Evolutionary conservation across 2,797 vertebrate species (phyloP).

Genomic region (Eulemur rubriventer): DNA sequence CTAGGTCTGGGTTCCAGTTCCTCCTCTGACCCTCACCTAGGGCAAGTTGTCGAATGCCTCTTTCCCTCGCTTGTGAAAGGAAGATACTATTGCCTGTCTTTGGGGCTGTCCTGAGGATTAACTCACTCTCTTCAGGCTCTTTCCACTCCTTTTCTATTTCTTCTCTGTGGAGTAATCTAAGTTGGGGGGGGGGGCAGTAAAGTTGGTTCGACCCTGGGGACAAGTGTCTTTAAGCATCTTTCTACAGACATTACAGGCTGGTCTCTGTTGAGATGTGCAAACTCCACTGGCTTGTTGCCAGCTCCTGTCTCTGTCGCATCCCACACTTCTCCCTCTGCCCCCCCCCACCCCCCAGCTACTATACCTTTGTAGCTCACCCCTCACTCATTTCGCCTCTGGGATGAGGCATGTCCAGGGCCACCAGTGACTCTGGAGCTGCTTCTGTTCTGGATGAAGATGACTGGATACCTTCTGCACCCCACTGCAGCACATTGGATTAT

Average conservation of each 20-base stretch:
- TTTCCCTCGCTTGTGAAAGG: not conserved
- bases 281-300: not conserved
- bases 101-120: not conserved
- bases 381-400: not conserved
- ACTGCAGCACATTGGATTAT: not conserved
- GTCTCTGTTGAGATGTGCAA: not conserved
- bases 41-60: not conserved
- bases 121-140: not conserved
- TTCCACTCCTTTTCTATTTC: not conserved
- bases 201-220: not conserved
- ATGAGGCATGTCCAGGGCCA: not conserved
- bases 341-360: no score
- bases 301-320: no score
- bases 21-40: no score
- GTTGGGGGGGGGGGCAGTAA: not conserved
- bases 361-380: not conserved
- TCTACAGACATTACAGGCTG: not conserved
- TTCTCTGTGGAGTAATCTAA: not conserved
- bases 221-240: not conserved
- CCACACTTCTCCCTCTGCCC: not conserved
- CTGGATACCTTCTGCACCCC: not conserved
- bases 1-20: not conserved
- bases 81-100: not conserved
- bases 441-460: not conserved
- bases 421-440: not conserved